These are phyloP conservation scores for Xylophagus ater DNA, from an alignment of 2,888 invertebrate species.

Conservation along the genomic window DNA sequence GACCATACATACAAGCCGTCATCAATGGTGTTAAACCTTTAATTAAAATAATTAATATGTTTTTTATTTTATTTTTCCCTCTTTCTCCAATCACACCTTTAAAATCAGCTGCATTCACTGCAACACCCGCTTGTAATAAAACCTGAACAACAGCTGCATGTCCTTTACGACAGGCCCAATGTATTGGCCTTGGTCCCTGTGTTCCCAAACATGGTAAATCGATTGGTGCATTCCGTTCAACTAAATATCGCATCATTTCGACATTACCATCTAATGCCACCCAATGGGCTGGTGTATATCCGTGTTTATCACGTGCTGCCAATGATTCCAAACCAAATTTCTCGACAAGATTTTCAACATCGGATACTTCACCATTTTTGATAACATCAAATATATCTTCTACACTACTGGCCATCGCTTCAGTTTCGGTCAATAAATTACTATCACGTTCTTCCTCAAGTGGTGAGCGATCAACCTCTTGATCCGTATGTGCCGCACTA, in stretches of 20 bases:
- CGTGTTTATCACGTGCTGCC: constrained; percentile 77
- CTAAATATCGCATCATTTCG: constrained; percentile 77
- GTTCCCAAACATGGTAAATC: constrained; percentile 80
- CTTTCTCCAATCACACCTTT: constrained; percentile 45
- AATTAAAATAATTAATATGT: too few species aligned
- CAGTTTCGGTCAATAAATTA: constrained; percentile 33
- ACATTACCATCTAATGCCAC: constrained; percentile 72
- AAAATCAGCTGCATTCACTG: constrained; percentile 81
- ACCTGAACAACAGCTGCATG: constrained; percentile 82
- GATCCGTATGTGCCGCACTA: constrained; percentile 39
- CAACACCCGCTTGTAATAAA: constrained; percentile 66
- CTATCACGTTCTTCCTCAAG: constrained; percentile 39
- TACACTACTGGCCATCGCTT: constrained; percentile 29
- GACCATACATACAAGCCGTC: constrained; percentile 88
- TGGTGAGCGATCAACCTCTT: constrained; percentile 35
- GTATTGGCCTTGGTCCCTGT: constrained; percentile 81
- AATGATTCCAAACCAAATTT: constrained; percentile 67
- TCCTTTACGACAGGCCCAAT: constrained; percentile 90
- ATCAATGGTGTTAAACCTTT: constrained; percentile 74
- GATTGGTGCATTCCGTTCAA: constrained; percentile 72
- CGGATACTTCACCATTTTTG: constrained; percentile 71
- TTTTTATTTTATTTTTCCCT: neutral
- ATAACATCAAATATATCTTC: constrained; percentile 77
- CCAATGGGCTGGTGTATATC: constrained; percentile 91
- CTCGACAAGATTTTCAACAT: constrained; percentile 74